Percentiles rank a stretch among this genome's conserved stretches.
Conservation (phyloP, 1,140 invertebrate genomes). For the Ostrea edulis region DNA sequence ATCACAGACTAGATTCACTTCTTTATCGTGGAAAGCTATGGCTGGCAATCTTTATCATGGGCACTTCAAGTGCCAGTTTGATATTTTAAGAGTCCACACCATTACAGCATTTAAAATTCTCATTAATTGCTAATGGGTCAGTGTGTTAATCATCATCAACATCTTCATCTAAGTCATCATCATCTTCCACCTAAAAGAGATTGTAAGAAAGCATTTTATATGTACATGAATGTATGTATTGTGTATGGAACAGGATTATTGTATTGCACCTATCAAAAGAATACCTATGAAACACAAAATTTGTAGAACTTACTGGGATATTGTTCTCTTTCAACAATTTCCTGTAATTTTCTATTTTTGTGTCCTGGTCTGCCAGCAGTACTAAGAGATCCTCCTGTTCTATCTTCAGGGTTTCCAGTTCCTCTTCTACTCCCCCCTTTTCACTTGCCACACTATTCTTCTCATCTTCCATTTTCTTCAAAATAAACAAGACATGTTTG, state of each 20-base stretch:
- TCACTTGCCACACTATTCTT: slow-evolving; percentile 68
- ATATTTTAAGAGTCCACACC: background rate
- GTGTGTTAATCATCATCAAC: slow-evolving; percentile 54
- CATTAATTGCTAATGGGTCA: background rate
- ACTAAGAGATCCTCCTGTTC: slow-evolving; percentile 95
- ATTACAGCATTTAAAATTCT: background rate
- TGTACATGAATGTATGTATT: slow-evolving; percentile 11
- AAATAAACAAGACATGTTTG: slow-evolving; percentile 13
- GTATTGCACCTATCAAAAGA: no score
- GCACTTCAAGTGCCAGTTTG: background rate
- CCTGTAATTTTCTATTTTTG: slow-evolving; percentile 87
- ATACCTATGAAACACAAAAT: background rate
- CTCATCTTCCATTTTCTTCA: slow-evolving; percentile 76
- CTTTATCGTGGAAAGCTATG: background rate
- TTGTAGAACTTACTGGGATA: slow-evolving; percentile 82
- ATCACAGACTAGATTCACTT: slow-evolving; percentile 20
- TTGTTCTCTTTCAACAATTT: slow-evolving; percentile 85
- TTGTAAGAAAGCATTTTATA: slow-evolving; percentile 30
- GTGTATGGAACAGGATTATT: background rate
- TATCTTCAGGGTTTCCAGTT: slow-evolving; percentile 87
- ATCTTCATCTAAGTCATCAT: slow-evolving; percentile 66
- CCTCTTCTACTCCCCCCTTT: slow-evolving; percentile 75
- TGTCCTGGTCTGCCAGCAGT: slow-evolving; percentile 91
- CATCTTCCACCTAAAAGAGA: slow-evolving; percentile 73
- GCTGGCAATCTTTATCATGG: background rate